Evolutionary conservation across 2,888 invertebrate species (phyloP).

Genomic region (Limenitis camilla): DNA sequence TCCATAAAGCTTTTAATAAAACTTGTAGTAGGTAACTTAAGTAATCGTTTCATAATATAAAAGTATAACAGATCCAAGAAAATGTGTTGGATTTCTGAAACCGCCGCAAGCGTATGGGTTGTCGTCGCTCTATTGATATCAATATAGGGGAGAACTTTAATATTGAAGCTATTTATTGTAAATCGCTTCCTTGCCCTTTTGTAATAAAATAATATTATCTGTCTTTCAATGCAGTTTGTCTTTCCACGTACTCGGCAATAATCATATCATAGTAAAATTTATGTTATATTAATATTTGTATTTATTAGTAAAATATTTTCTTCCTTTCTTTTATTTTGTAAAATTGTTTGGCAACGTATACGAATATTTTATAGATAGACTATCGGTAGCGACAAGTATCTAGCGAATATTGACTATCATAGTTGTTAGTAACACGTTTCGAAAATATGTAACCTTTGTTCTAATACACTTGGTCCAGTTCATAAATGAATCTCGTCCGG

Average conservation of each 20-base stretch:
- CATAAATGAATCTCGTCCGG: no score
- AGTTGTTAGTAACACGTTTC: no score
- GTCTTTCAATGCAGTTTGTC: conserved; percentile 28
- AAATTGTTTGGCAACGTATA: no score
- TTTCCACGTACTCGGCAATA: conserved; percentile 5
- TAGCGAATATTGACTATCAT: no score
- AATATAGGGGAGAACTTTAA: conserved; percentile 67
- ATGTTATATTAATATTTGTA: no score
- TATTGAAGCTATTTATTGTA: conserved; percentile 73
- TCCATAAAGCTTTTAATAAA: no score
- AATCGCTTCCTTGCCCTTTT: conserved; percentile 59
- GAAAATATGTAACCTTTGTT: no score
- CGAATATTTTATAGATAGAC: no score
- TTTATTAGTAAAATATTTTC: no score
- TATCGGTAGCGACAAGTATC: no score
- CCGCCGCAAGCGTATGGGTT: conserved; percentile 60
- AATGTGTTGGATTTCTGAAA: conserved; percentile 48
- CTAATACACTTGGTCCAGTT: no score
- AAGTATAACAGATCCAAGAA: conserved; percentile 15
- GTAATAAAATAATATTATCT: conserved; percentile 47
- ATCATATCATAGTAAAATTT: conserved; percentile 2
- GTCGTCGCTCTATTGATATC: conserved; percentile 63
- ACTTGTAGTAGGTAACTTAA: neutral
- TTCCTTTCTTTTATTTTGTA: no score
- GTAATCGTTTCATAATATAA: neutral